Conservation (phyloP, 64 coral and sea anemone species). For the Astreopora myriophthalma region DNA sequence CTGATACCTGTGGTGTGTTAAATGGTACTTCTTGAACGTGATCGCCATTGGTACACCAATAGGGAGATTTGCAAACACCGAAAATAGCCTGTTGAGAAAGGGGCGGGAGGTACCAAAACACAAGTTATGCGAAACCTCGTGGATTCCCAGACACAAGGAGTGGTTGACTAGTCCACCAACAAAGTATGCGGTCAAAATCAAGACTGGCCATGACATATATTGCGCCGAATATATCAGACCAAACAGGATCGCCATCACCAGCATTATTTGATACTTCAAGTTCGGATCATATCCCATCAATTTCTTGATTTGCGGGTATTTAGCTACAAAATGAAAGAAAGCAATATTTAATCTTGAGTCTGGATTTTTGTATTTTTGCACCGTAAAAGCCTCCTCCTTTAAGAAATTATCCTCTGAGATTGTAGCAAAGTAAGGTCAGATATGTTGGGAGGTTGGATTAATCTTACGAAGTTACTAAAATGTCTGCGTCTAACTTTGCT, state of each 20-base stretch:
- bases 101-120: conserved; percentile 92
- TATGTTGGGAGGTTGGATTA: too few relatives aligned
- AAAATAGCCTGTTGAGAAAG: conserved; percentile 84
- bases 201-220: conserved; percentile 75
- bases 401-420: too few relatives aligned
- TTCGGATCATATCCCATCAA: conserved; percentile 95
- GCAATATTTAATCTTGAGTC: neutral
- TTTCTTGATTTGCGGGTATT: conserved; percentile 98
- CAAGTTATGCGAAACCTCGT: conserved; percentile 96
- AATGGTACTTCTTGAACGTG: conserved; percentile 96
- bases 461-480: too few relatives aligned
- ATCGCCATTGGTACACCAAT: conserved; percentile 93
- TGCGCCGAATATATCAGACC: conserved; percentile 44
- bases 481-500: too few relatives aligned
- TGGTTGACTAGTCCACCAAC: conserved; percentile 96
- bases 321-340: conserved; percentile 68
- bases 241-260: conserved; percentile 86
- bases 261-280: conserved; percentile 86
- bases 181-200: conserved; percentile 82
- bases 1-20: conserved; percentile 96
- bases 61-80: conserved; percentile 84
- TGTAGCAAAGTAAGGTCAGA: too few relatives aligned
- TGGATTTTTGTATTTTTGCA: neutral
- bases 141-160: conserved; percentile 86
- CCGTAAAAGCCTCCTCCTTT: too few relatives aligned